Evolutionary conservation across 2,888 invertebrate species (phyloP), one percentile per base, ranked within the genome.

Genomic region (Pterobdella sp.): DNA sequence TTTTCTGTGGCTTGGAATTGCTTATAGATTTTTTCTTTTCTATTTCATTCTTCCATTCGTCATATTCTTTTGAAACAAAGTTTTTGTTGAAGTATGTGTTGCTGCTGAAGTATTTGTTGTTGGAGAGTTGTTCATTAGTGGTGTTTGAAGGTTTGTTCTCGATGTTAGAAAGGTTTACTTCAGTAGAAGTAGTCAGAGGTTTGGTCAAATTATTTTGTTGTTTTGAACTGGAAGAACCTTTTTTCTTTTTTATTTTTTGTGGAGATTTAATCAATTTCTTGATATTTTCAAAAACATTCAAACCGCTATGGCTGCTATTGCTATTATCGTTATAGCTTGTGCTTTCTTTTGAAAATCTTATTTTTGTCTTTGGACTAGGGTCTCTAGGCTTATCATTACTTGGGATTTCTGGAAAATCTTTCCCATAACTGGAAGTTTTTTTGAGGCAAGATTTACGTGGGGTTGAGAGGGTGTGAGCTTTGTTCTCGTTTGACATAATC

Each of bases 231-330:
- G 60, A 26, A 56, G 60, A 22, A 3, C 10, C 60, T 4, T 18
- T 7, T 22, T 56, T 56, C 22, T 42, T 42, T 7, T 42, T 42
- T 14, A 22, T 42, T 26, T 56, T 56, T 26, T 56, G 60, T n/a
- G 60, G 60, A 56, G 60, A 56, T n/a, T 56, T 56, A 22, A 56
- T 26, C 4, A 56, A 26, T 56, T 56, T 56, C n/a, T 22, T 56
- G n/a, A 56, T 7, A 26, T 56, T 56, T 56, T 56, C 60, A 22
- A 56, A 22, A 3, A 56, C 60, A 26, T 56, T 56, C 4, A 22
- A 3, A 22, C 3, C n/a, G n/a, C n/a, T 56, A 26, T 4, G 3
- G 3, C 10, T 14, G 7, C 10, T 22, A 22, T 7, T 42, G 49
- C 7, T 14, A 14, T 7, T 42, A 14, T 42, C 49, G 22, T 7